A percentile compares a stretch with the other conserved stretches of the same genome.
phyloP scores from a whole-genome alignment of 2,113 vertebrate genomes.

The Patagioenas fasciata region DNA sequence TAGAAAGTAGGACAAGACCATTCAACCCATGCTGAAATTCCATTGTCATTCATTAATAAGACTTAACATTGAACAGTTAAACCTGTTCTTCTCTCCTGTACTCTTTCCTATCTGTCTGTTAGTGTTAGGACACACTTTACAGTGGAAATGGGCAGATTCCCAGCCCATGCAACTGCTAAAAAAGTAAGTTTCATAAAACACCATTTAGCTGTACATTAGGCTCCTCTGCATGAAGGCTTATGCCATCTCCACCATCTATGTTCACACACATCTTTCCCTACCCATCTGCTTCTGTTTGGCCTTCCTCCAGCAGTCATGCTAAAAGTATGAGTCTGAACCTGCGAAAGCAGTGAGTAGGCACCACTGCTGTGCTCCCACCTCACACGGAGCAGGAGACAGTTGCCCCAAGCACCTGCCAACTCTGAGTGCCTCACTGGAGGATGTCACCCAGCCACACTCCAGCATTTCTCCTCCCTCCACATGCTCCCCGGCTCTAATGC shows the following conservation, averaged over 20 bases:
- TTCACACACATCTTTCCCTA: conserved; percentile 51
- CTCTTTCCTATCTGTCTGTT: neutral
- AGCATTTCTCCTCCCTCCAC: conserved; percentile 34
- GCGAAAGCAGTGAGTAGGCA: conserved; percentile 52
- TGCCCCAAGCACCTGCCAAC: conserved; percentile 51
- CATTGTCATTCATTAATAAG: neutral
- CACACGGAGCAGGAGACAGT: conserved; percentile 26
- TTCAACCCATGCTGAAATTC: neutral
- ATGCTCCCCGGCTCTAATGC: neutral
- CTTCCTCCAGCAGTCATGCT: conserved; percentile 53
- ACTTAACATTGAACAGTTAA: neutral
- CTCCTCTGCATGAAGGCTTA: conserved; percentile 34
- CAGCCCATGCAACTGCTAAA: conserved; percentile 7
- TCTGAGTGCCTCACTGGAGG: conserved; percentile 27
- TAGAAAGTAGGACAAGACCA: neutral
- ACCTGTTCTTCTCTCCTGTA: neutral
- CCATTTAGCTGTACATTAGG: neutral
- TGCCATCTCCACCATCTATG: conserved; percentile 42
- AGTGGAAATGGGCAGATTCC: neutral
- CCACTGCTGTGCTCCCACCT: conserved; percentile 45
- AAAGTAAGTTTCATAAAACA: conserved; percentile 11
- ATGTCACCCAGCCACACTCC: conserved; percentile 38
- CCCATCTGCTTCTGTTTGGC: conserved; percentile 62
- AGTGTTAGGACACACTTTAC: neutral
- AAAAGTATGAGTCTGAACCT: conserved; percentile 56